Evolutionary conservation across 2,888 invertebrate species (phyloP).

Genomic region (Oscheius myriophilus): DNA sequence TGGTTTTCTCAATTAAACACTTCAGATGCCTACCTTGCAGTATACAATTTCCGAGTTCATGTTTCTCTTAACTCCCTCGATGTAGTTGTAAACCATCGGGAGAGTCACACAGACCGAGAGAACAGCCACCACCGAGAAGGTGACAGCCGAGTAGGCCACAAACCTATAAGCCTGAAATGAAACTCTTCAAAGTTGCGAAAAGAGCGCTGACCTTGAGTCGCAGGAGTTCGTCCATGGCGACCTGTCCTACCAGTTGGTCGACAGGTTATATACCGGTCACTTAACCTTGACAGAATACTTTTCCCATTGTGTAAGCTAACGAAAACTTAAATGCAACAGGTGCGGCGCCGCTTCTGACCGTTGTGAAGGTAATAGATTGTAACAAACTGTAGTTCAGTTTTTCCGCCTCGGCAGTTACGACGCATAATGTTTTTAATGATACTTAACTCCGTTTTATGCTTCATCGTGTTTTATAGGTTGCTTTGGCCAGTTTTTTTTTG

Average conservation of each 20-base stretch:
- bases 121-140: constrained; percentile 54
- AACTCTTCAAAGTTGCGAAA: not conserved
- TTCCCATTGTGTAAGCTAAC: too few relatives aligned
- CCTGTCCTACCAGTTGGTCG: not conserved
- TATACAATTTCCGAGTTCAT: constrained; percentile 67
- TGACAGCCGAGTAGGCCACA: constrained; percentile 54
- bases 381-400: too few relatives aligned
- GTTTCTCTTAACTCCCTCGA: constrained; percentile 62
- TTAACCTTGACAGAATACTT: not conserved
- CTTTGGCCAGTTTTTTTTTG: too few relatives aligned
- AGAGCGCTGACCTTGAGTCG: not conserved
- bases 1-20: too few relatives aligned
- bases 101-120: constrained; percentile 57
- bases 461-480: too few relatives aligned
- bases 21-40: constrained; percentile 48
- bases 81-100: constrained; percentile 70
- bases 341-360: too few relatives aligned
- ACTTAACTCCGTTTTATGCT: too few relatives aligned
- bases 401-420: too few relatives aligned
- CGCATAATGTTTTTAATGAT: too few relatives aligned
- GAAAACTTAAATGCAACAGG: too few relatives aligned
- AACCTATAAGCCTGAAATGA: constrained; percentile 49
- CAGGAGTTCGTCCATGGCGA: not conserved
- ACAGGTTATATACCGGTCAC: not conserved
- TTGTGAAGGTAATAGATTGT: too few relatives aligned